Evolutionary conservation across 2,888 invertebrate genomes (phyloP), one percentile per base, ranked within the genome.

Genomic region (Agrotis clavis): DNA sequence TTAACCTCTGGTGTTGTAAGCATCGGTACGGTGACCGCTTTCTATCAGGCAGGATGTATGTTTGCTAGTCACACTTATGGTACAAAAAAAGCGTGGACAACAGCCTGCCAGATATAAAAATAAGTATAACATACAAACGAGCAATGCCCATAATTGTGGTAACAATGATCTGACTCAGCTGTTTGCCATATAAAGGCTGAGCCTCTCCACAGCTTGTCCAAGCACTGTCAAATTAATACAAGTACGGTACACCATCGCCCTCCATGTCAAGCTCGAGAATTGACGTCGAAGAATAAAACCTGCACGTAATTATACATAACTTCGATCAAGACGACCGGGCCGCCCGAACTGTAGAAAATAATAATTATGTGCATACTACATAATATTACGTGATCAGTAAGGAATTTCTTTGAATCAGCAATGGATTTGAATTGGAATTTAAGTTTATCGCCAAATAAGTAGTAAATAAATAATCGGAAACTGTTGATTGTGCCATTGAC

Each of bases 131-230:
- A 65, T 30, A 53, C 41, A 67, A 56, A 64, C 21, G 47, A 41
- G 30, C 60, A 74, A 67, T 71, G 73, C 45, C 72, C 72, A 74
- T 67, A 82, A 71, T 68, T 74, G 61, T 63, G 69, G 30, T 64
- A 71, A 82, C 72, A 82, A 82, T 77, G 71, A 62, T 51, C 53
- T 73, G 71, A 84, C 69, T 71, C 67, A 79, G 72, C 64, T 45
- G 66, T 71, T 78, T 61, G 30, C 51, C 51, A 61, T 51, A 19
- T 21, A 66, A 76, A 71, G 59, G 63, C 50, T n/a, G 16, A 48
- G 41, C 47, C 71, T 35, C n/a, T 63, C 50, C 14, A 30, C 71
- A 53, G 53, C 51, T 47, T 66, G 66, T 67, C 77, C 71, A 63
- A 14, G 48, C 4, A n/a, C 67, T 79, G 77, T 79, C 84, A 72